phyloP scores from a whole-genome alignment of 2,888 invertebrate species.

The Flexamia atlantica region DNA sequence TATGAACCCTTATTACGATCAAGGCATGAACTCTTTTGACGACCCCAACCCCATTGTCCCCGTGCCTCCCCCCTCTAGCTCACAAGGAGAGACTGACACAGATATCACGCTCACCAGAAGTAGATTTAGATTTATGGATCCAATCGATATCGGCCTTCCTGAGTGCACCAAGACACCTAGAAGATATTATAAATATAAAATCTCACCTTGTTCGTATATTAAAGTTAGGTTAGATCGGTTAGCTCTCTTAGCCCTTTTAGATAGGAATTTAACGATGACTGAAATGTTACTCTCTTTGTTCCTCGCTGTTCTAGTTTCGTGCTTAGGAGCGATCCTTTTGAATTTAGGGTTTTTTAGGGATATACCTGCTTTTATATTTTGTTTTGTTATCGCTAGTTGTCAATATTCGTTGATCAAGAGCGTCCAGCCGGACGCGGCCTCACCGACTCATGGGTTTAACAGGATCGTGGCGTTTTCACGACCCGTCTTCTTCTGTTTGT shows the following conservation, averaged over 20 bases:
- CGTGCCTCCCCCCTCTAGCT: constrained; percentile 76
- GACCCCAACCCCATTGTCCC: constrained; percentile 67
- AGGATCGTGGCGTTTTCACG: constrained; percentile 89
- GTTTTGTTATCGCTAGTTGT: constrained; percentile 98
- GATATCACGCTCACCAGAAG: constrained; percentile 78
- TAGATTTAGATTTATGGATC: constrained; percentile 75
- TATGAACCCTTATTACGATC: constrained; percentile 55
- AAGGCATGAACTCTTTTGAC: constrained; percentile 44
- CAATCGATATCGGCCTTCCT: constrained; percentile 75
- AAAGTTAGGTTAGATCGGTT: constrained; percentile 96
- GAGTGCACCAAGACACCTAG: constrained; percentile 76
- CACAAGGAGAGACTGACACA: constrained; percentile 78
- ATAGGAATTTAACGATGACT: constrained; percentile 90
- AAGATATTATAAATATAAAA: constrained; percentile 68
- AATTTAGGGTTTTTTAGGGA: constrained; percentile 93
- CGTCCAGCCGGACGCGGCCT: constrained; percentile 99
- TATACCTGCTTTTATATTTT: constrained; percentile 95
- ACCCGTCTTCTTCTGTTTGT: constrained; percentile 70
- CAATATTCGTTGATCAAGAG: constrained; percentile 98
- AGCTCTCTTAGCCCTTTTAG: constrained; percentile 93
- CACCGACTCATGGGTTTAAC: constrained; percentile 98
- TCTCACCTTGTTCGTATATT: constrained; percentile 75
- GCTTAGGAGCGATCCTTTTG: constrained; percentile 90
- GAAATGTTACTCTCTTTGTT: constrained; percentile 90
- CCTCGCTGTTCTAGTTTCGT: constrained; percentile 90